A percentile compares a stretch with the other conserved stretches of the same genome.
These are phyloP conservation scores for Phaonia tiefii DNA, from an alignment of 2,888 invertebrate species.

Conservation along the genomic window DNA sequence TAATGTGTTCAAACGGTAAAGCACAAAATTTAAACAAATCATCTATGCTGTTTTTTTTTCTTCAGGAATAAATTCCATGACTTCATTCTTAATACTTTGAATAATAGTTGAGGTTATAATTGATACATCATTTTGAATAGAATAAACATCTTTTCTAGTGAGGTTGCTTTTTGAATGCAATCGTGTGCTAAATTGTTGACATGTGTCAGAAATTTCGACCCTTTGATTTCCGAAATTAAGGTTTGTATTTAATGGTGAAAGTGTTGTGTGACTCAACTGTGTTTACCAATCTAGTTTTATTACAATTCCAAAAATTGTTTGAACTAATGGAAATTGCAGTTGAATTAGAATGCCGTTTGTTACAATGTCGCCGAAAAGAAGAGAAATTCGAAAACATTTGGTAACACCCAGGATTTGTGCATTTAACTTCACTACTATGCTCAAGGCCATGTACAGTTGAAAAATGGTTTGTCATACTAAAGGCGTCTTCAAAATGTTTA, in stretches of 20 bases:
- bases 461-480: no score
- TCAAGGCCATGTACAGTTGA: not conserved
- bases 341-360: constrained; percentile 1
- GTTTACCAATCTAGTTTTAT: no score
- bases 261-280: no score
- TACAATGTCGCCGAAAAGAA: constrained; percentile 5
- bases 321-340: not conserved
- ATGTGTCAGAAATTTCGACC: not conserved
- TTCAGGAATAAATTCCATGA: constrained; percentile 1
- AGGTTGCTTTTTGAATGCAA: constrained; percentile 1
- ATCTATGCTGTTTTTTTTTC: constrained; percentile 34
- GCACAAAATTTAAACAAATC: constrained; percentile 30
- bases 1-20: constrained; percentile 22
- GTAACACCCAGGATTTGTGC: no score
- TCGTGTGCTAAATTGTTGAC: constrained; percentile 5
- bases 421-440: constrained; percentile 5
- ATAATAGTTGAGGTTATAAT: not conserved
- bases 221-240: not conserved
- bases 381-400: no score
- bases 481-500: not conserved
- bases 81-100: not conserved
- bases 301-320: no score
- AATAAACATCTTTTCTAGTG: not conserved
- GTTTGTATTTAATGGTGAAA: not conserved
- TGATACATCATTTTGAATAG: constrained; percentile 9